phyloP scores from a whole-genome alignment of 1,140 invertebrate genomes.

The Philopotamus ludificatus region DNA sequence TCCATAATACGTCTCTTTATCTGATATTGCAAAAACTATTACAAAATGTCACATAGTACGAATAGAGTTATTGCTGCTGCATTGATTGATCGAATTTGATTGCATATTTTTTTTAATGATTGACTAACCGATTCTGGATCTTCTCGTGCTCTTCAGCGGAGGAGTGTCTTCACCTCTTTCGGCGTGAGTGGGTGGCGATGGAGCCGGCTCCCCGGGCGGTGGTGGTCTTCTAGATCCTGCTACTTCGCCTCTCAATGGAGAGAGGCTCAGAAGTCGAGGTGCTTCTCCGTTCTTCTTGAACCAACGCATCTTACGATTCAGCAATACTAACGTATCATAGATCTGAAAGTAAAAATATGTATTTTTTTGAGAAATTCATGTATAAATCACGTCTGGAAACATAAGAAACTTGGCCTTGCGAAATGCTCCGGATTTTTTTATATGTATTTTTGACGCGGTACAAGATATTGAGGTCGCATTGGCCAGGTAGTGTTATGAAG shows the following conservation, averaged over 20 bases:
- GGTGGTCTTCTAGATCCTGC: slow-evolving; percentile 28
- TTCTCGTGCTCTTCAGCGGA: slow-evolving; percentile 44
- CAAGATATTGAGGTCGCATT: not conserved
- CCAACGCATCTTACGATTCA: slow-evolving; percentile 61
- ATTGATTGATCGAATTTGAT: too few relatives aligned
- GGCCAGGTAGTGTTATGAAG: not conserved
- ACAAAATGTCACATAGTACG: too few relatives aligned
- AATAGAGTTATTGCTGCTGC: too few relatives aligned
- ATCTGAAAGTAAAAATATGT: not conserved
- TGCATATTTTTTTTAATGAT: too few relatives aligned
- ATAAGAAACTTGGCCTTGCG: slow-evolving; percentile 1
- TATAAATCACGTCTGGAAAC: too few relatives aligned
- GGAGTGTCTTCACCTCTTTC: slow-evolving; percentile 41
- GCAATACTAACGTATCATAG: not conserved
- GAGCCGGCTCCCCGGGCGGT: slow-evolving; percentile 41
- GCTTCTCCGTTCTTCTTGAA: slow-evolving; percentile 66
- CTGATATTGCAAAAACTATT: too few relatives aligned
- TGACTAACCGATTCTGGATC: slow-evolving; percentile 55
- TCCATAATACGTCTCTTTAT: too few relatives aligned
- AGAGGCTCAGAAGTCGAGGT: slow-evolving; percentile 67
- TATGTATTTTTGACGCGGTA: not conserved
- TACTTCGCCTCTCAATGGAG: slow-evolving; percentile 58
- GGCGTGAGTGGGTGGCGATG: slow-evolving; percentile 41
- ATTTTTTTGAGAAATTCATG: too few relatives aligned
- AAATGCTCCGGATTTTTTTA: not conserved